Percentiles rank a stretch among this genome's conserved stretches.
phyloP scores from a whole-genome alignment of 2,797 vertebrate genomes.

The Ammospiza maritima region DNA sequence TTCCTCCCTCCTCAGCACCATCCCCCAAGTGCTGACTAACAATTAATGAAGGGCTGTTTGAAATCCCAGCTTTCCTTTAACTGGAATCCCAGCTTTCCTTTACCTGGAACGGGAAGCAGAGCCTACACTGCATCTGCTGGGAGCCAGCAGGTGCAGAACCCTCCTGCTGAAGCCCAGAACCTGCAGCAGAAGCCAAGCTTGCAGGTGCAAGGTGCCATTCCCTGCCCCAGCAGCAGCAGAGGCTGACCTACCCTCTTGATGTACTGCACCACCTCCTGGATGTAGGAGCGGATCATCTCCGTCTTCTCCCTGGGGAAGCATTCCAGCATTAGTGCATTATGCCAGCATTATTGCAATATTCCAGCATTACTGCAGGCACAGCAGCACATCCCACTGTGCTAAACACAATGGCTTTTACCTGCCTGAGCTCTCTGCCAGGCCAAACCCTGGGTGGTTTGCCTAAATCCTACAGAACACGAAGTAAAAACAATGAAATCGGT shows the following conservation, averaged over 20 bases:
- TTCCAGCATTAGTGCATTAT: not conserved
- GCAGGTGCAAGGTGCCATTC: not conserved
- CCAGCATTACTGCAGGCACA: too few species aligned
- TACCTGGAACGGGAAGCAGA: not conserved
- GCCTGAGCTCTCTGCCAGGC: not conserved
- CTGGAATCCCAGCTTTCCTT: not conserved
- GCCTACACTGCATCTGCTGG: not conserved
- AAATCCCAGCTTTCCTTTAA: not conserved
- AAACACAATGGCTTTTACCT: not conserved
- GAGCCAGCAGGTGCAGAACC: not conserved
- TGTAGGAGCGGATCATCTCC: slow-evolving; percentile 96
- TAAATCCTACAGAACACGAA: too few species aligned
- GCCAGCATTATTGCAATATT: too few species aligned
- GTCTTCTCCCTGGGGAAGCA: slow-evolving; percentile 88
- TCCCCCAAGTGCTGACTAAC: not conserved
- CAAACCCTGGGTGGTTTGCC: not conserved
- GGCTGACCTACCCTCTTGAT: slow-evolving; percentile 90
- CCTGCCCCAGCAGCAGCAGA: not conserved
- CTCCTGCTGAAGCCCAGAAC: not conserved
- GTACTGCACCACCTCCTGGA: slow-evolving; percentile 97
- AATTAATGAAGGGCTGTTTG: not conserved
- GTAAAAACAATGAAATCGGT: too few species aligned
- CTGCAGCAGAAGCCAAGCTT: not conserved
- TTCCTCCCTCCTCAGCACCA: not conserved
- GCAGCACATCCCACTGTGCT: not conserved